Evolutionary conservation across 2,888 invertebrate species (phyloP), one percentile per base, ranked within the genome.

Genomic region (Andrena bicolor): DNA sequence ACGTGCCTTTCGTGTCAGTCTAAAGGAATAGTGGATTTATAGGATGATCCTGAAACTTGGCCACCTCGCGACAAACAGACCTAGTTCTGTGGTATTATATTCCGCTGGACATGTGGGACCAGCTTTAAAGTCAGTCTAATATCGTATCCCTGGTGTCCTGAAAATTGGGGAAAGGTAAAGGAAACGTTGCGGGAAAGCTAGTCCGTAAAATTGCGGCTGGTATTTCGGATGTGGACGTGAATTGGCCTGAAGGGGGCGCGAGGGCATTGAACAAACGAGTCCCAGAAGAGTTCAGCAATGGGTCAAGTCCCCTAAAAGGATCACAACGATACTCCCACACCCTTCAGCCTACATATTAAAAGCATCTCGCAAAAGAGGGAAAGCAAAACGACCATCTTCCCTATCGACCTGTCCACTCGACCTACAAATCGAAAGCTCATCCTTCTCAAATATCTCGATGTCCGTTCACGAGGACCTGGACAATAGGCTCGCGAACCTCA

Each of bases 11-110:
- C 53, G 26, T n/a, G 79, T 61, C 76, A 69, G 16, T 49, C 60
- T 60, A 66, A 74, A 70, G 66, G 56, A 35, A 23, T 26, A 6
- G 49, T 56, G 71, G 83, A 83, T 83, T 83, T 83, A 83, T 83
- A 58, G 80, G 61, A 26, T 23, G n/a, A 77, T 66, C 53, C 60
- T 13, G 58, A 49, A 82, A 82, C 63, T 82, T 32, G 61, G n/a
- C 32, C 32, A 53, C 41, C 48, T 26, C 60, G 26, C 48, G 51
- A 53, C 72, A 68, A 82, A 68, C 68, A 51, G 66, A 20, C 20
- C 23, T 26, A 56, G 10, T 23, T 56, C 23, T 6, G 28, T 2
- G 28, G 3, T 30, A 10, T 7, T 13, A 16, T 10, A 6, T 10
- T 51, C 10, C 30, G n/a, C 8, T n/a, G n/a, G 20, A 7, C 20